Percentiles rank a stretch among this genome's conserved stretches.
phyloP scores from a whole-genome alignment of 1,140 invertebrate genomes.

The Metopolophium dirhodum region DNA sequence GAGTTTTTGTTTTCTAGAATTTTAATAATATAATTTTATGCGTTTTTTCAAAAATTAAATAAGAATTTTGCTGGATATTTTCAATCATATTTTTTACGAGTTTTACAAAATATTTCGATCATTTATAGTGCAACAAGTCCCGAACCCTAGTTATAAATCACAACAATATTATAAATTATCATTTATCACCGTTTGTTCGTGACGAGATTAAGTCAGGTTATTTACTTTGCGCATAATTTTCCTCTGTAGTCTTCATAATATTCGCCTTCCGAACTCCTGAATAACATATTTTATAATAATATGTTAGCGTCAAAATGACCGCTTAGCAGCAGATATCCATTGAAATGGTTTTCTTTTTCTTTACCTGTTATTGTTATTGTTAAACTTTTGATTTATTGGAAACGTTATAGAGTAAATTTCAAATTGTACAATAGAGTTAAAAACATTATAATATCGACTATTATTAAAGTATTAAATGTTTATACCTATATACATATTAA shows the following conservation, averaged over 20 bases:
- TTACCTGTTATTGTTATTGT: neutral
- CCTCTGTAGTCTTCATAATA: neutral
- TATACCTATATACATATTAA: neutral
- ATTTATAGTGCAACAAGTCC: neutral
- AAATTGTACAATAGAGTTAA: neutral
- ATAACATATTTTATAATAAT: neutral
- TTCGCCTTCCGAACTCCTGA: neutral
- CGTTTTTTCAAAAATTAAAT: no score
- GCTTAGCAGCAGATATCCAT: neutral
- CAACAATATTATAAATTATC: neutral
- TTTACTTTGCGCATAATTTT: neutral
- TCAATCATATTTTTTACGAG: neutral
- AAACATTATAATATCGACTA: neutral
- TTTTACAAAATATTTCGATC: neutral
- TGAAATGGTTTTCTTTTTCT: neutral
- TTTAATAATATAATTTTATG: no score
- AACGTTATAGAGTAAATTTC: neutral
- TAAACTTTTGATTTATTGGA: neutral
- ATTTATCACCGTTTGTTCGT: neutral
- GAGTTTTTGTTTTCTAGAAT: no score
- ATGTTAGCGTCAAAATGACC: rapidly evolving
- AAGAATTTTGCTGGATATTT: neutral
- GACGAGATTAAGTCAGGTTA: neutral
- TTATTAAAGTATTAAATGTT: neutral
- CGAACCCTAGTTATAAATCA: neutral